A percentile compares a stretch with the other conserved stretches of the same genome.
These are phyloP conservation scores for Molanna angustata DNA, from an alignment of 2,888 invertebrate species.

Conservation along the genomic window DNA sequence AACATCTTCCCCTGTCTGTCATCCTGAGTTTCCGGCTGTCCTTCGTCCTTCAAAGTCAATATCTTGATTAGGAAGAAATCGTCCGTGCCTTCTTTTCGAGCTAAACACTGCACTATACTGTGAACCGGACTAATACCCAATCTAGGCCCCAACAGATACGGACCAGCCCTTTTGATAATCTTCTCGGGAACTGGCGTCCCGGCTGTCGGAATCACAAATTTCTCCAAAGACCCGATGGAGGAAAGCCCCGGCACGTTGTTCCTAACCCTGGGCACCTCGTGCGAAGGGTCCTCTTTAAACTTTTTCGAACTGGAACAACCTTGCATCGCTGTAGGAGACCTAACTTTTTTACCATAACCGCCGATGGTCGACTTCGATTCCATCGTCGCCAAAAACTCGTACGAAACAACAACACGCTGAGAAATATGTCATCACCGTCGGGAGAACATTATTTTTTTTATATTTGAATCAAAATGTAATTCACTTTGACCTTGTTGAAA, in stretches of 20 bases:
- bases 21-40: slow-evolving; percentile 65
- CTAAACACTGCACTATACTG: slow-evolving; percentile 74
- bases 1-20: slow-evolving; percentile 77
- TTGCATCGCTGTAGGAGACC: slow-evolving; percentile 11
- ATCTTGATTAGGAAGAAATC: slow-evolving; percentile 71
- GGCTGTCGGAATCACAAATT: slow-evolving; percentile 19
- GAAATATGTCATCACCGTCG: neutral
- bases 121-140: slow-evolving; percentile 71
- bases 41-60: slow-evolving; percentile 51
- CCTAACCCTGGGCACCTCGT: slow-evolving; percentile 20
- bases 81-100: slow-evolving; percentile 66
- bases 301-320: slow-evolving; percentile 10
- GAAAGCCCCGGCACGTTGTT: slow-evolving; percentile 1
- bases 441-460: too few relatives aligned
- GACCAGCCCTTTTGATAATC: slow-evolving; percentile 61
- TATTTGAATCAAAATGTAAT: too few relatives aligned
- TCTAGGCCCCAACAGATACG: slow-evolving; percentile 66
- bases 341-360: slow-evolving; percentile 19
- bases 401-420: neutral
- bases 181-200: slow-evolving; percentile 56
- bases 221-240: neutral
- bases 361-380: slow-evolving; percentile 16
- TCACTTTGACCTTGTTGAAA: too few relatives aligned
- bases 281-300: slow-evolving; percentile 17
- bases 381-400: too few relatives aligned